Evolutionary conservation across 2,113 vertebrate species (phyloP), one percentile per base, ranked within the genome.

Genomic region (Myodes glareolus): DNA sequence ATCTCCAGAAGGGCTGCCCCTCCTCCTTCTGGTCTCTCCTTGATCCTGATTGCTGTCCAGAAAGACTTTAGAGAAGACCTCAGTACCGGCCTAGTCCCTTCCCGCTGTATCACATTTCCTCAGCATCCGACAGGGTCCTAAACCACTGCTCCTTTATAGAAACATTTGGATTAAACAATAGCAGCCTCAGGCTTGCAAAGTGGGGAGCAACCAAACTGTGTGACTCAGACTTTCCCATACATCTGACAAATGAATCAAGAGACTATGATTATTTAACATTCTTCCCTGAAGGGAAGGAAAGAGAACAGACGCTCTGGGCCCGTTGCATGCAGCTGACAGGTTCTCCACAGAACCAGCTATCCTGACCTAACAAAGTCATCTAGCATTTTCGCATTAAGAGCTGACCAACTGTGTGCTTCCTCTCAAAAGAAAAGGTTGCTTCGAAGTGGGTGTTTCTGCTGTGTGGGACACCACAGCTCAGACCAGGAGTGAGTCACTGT

Each of bases 281-380:
- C 93, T 75, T 92, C 96, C 95, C 92, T 97, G 92, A 86, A 92
- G 50, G 42, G 36, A 27, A 93, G 75, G 96, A 94, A 63, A 75
- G 19, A 87, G 50, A 73, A 81, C 75, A 96, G 80, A 90, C 88
- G 85, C 73, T 90, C 85, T 82, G 88, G n/a, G 72, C 39, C 50
- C 45, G 17, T 61, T 65, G 42, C 70, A 47, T 25, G 75, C 75
- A 95, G 87, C 4, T 63, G 75, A 90, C 84, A 93, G 95, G 70
- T 97, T 65, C 75, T 61, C 76, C 84, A 80, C 23, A 13, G 94
- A 96, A 82, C 21, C 81, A 78, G 55, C 42, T 70, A 75, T 33
- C 36, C 47, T 42, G 77, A 81, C 42, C n/a, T 36, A 96, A 81
- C 36, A 90, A 33, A 5, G 29, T 16, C 1, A 45, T 81, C 96